Conservation (phyloP, 2,797 vertebrate genomes). For the Xerus rutilus region DNA sequence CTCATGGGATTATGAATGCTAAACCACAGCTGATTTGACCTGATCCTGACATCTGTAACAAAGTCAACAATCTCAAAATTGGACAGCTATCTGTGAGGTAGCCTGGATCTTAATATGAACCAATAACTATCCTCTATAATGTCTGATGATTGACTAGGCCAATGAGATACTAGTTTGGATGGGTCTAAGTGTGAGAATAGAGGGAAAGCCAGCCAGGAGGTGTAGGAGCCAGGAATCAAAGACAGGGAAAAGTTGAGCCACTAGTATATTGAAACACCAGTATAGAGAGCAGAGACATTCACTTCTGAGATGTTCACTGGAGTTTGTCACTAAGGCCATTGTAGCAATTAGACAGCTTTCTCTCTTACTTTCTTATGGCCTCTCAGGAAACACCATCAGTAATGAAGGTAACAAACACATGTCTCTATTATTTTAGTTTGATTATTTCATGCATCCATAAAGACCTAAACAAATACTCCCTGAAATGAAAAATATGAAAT, state of each 20-base stretch:
- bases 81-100: background rate
- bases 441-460: background rate
- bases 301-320: background rate
- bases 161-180: background rate
- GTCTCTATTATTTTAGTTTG: background rate
- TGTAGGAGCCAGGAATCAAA: background rate
- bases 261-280: background rate
- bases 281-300: background rate
- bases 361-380: background rate
- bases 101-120: background rate
- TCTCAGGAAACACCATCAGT: background rate
- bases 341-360: background rate
- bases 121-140: background rate
- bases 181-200: background rate
- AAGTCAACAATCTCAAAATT: background rate
- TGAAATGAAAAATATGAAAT: constrained; percentile 27
- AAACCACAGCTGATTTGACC: background rate
- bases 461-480: background rate
- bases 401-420: background rate
- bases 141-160: background rate
- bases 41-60: constrained; percentile 4
- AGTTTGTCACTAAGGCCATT: background rate
- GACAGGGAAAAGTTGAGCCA: background rate
- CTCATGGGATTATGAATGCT: background rate
- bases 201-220: background rate